Percentiles rank a stretch among this genome's conserved stretches.
phyloP scores from a whole-genome alignment of 2,797 vertebrate species.

The Anguilla anguilla region DNA sequence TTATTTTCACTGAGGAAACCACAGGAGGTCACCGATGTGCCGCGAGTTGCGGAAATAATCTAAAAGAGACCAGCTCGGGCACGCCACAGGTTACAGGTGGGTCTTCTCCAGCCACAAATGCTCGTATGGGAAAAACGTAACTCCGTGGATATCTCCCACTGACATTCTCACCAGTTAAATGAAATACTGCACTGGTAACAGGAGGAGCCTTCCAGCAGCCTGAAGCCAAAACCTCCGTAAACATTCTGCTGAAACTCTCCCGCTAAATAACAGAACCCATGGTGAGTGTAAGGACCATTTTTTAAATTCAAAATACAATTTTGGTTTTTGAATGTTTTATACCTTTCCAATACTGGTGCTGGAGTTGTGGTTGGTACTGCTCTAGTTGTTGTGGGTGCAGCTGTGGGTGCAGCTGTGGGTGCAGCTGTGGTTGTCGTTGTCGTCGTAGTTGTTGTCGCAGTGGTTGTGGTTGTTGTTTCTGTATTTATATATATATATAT shows the following conservation, averaged over 20 bases:
- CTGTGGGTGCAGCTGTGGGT: not conserved
- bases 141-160: no score
- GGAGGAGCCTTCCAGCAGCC: not conserved
- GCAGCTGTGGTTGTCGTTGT: not conserved
- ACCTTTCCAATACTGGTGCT: not conserved
- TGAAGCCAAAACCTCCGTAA: not conserved
- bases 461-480: constrained; percentile 5
- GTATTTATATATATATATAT: no score
- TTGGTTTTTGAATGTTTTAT: not conserved
- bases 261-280: not conserved
- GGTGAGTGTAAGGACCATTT: not conserved
- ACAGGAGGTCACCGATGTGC: no score
- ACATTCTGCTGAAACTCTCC: not conserved
- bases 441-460: not conserved
- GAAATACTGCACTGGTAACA: not conserved
- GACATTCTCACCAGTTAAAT: no score
- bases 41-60: no score
- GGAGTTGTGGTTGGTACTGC: not conserved
- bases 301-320: not conserved
- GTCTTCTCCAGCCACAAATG: no score
- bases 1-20: no score
- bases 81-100: no score
- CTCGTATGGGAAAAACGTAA: no score
- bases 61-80: no score
- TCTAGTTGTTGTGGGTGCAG: no score